These are phyloP conservation scores for Tetragnatha versicolor DNA, from an alignment of 1,140 invertebrate genomes.

Conservation along the genomic window DNA sequence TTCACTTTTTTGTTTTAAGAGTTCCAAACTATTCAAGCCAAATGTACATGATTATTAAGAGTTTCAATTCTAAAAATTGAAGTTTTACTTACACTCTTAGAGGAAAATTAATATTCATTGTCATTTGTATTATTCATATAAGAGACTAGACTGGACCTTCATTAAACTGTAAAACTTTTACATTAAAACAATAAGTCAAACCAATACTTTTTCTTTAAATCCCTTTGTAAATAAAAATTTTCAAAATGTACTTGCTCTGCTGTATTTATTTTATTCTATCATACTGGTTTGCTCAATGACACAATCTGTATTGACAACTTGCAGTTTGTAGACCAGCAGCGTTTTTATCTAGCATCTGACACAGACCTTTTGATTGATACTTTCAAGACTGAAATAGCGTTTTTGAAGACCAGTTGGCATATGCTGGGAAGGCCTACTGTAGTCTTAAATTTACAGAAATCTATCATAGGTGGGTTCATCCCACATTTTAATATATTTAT, in stretches of 20 bases:
- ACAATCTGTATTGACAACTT: slow-evolving; percentile 15
- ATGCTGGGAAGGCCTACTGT: slow-evolving; percentile 85
- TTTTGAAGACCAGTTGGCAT: slow-evolving; percentile 92
- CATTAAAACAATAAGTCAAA: no score
- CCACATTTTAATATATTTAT: not conserved
- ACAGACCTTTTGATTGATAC: slow-evolving; percentile 96
- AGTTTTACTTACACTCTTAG: no score
- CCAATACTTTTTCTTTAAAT: not conserved
- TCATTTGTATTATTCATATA: no score
- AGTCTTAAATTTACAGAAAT: slow-evolving; percentile 84
- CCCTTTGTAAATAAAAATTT: not conserved
- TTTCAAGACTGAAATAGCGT: slow-evolving; percentile 91
- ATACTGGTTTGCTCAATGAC: not conserved
- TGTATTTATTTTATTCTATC: not conserved
- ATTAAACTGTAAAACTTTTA: no score
- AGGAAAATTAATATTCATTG: no score
- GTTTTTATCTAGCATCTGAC: slow-evolving; percentile 96
- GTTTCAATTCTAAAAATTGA: no score
- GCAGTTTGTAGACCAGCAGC: slow-evolving; percentile 93
- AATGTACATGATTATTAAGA: no score
- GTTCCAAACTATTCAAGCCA: no score
- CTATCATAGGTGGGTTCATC: slow-evolving; percentile 86
- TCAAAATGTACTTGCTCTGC: not conserved
- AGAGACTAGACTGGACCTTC: no score
- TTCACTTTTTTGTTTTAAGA: no score